Conservation (phyloP, 2,888 invertebrate genomes). For the Ischnura elegans region DNA sequence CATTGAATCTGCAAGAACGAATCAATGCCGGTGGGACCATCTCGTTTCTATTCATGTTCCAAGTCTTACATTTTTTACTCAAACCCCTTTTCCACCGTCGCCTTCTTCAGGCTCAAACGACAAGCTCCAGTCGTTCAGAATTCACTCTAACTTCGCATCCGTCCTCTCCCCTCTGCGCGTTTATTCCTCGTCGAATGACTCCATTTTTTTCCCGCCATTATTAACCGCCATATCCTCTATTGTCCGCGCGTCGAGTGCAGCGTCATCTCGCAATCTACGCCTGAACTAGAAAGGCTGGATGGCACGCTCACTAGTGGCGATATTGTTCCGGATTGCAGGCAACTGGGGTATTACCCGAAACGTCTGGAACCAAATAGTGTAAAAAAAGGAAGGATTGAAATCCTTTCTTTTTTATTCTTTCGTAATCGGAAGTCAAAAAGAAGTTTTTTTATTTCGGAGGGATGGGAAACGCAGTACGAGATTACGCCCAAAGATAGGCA, state of each 20-base stretch:
- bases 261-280: background rate
- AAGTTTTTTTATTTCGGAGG: background rate
- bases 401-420: background rate
- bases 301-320: background rate
- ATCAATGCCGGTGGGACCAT: background rate
- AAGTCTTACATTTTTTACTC: background rate
- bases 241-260: constrained; percentile 15
- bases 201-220: background rate
- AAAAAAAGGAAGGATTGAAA: background rate
- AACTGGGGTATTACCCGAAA: background rate
- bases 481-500: background rate
- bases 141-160: background rate
- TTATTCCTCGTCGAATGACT: background rate
- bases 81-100: background rate
- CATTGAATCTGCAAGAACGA: background rate
- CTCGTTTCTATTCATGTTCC: background rate
- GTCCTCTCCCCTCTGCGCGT: background rate
- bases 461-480: background rate
- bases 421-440: background rate
- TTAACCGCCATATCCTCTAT: constrained; percentile 6
- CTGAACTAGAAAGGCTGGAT: background rate
- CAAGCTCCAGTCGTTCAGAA: background rate
- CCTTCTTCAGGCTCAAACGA: background rate
- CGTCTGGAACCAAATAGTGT: background rate
- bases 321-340: background rate